Evolutionary conservation across 2,797 vertebrate species (phyloP).

Genomic region (Acrossocheilus wenchowensis): DNA sequence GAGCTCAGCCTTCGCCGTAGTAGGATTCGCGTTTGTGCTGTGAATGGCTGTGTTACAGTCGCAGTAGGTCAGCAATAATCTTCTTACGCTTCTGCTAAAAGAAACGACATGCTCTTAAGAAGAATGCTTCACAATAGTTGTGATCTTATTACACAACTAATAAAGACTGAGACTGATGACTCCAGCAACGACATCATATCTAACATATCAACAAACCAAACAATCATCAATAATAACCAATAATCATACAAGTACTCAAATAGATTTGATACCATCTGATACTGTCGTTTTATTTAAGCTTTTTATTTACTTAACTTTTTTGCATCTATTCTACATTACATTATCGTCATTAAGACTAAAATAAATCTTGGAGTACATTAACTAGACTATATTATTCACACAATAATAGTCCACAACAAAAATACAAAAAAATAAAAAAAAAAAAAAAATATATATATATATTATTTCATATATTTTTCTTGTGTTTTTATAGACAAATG

Average conservation of each 20-base stretch:
- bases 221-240: neutral
- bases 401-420: neutral
- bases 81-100: constrained; percentile 28
- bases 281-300: neutral
- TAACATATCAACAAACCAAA: neutral
- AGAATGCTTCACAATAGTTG: neutral
- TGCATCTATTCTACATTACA: neutral
- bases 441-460: no score
- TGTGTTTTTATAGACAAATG: no score
- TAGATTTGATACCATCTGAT: neutral
- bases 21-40: neutral
- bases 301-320: neutral
- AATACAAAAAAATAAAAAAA: no score
- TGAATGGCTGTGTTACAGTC: neutral
- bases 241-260: neutral
- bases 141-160: constrained; percentile 11
- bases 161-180: neutral
- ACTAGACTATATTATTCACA: neutral
- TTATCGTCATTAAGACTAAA: neutral
- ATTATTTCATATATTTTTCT: neutral
- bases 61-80: constrained; percentile 35
- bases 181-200: neutral
- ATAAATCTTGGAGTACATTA: neutral
- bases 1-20: neutral
- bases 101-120: constrained; percentile 7